Conservation (phyloP, 2,888 invertebrate species). For the Diloba caeruleocephala region DNA sequence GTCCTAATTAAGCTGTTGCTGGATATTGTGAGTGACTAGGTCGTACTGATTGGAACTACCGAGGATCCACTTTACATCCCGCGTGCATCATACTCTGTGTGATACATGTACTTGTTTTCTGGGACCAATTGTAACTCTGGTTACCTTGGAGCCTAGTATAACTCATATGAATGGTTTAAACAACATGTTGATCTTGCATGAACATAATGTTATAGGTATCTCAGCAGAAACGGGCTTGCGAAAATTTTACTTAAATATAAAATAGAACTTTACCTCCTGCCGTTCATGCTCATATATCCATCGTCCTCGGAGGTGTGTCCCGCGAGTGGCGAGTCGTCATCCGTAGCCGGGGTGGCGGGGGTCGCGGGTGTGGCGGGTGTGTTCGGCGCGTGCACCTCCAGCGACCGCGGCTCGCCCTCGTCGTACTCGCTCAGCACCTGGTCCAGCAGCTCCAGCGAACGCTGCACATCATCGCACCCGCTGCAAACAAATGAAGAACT, state of each 20-base stretch:
- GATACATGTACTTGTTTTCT: no score
- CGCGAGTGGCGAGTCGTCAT: constrained; percentile 93
- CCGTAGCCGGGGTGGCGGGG: constrained; percentile 88
- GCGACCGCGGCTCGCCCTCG: constrained; percentile 90
- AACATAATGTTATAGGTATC: no score
- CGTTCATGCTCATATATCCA: constrained; percentile 98
- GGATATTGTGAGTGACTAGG: no score
- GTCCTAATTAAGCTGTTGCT: no score
- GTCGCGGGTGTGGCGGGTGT: constrained; percentile 87
- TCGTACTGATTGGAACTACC: no score
- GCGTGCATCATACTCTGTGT: no score
- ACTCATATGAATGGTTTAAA: no score
- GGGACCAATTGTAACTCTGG: no score
- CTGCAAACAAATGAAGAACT: constrained; percentile 82
- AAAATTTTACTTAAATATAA: neutral
- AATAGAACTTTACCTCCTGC: constrained; percentile 90
- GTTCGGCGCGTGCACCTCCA: constrained; percentile 83
- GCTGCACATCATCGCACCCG: constrained; percentile 95
- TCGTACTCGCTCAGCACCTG: constrained; percentile 97
- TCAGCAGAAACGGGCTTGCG: no score
- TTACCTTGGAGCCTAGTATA: no score
- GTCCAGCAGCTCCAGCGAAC: constrained; percentile 96
- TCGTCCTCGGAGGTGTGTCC: constrained; percentile 97
- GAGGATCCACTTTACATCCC: no score
- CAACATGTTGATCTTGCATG: no score